Base-by-base conservation (phyloP, 2,888 invertebrate genomes). In the Pheosia tremula region DNA sequence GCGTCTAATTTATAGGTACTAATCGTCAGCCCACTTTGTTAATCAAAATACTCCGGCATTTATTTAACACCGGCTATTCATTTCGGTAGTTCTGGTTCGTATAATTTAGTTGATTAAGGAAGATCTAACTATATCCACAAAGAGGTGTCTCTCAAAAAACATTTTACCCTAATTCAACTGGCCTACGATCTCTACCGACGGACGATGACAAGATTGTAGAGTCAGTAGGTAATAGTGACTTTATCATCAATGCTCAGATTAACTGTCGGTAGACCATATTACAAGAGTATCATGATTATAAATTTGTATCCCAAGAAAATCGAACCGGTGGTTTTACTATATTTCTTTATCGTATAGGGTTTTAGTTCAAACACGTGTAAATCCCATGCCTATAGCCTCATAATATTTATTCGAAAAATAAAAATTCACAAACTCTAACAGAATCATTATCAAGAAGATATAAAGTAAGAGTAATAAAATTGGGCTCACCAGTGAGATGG, bases 401-500 rank as follows among this genome's bases (percentile, higher is more conserved):
- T 24, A 24, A 24, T 24, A 24, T 24, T 24, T 24, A 24, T 24
- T 24, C 24, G 24, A 24, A 24, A 24, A 24, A 24, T 24, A 24
- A 24, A 24, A 24, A 24, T 1, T 24, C 24, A 24, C 2, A 24
- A 24, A 24, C 24, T 24, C 24, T 24, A 24, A 24, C 24, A 24
- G 24, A 24, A 24, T 24, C 24, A 24, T 24, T 24, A n/a, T n/a
- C n/a, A n/a, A 59, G 41, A 13, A 52, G 53, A 57, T 56, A 61
- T 55, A 62, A 60, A 61, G 56, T 43, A 24, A 24, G 55, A 57
- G 56, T 57, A 54, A 41, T 55, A 61, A 64, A 54, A 54, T 38
- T 3, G 0, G 38, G 13, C 90, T 94, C 82, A 95, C 95, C 95
- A 83, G 95, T 89, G 79, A 95, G 93, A 79, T 95, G 95, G 62